Evolutionary conservation across 2,888 invertebrate species (phyloP), one percentile per base, ranked within the genome.

Genomic region (Sarcophaga subvicina): DNA sequence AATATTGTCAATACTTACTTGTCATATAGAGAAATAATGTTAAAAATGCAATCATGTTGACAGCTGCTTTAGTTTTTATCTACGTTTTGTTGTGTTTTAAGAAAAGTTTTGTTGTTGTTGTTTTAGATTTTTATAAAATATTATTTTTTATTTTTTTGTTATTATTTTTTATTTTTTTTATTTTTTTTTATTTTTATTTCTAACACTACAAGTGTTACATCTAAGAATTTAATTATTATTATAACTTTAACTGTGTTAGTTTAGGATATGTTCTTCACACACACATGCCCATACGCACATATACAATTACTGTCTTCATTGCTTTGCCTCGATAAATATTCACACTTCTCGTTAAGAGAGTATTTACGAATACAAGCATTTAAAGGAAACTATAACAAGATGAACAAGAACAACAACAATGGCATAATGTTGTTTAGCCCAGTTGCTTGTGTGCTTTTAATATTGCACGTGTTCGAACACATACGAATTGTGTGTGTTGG

Each of bases 21-120:
- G 92, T 92, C 91, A 93, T 91, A 89, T 93, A 93, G 90, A 93
- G 92, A 83, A 93, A 90, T 88, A 93, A 88, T 90, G 92, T 91
- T 88, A 92, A 89, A 90, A 93, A 91, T 89, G 93, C 92, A 90
- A 93, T 91, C 93, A 93, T 93, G 90, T 90, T 91, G 92, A 90
- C 76, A 85, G 86, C 88, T 76, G 81, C 62, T 82, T 47, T 76
- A 54, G 2, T 25, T n/a, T 11, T 37, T 22, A 11, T n/a, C 62
- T 20, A 17, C 1, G 14, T 62, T 49, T 22, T 66, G 17, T 37
- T 37, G 60, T 54, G 22, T 22, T 22, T 66, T 8, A 62, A 78
- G 62, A 0, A 62, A 78, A 62, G 12, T 49, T 60, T 71, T 71
- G n/a, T 72, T 79, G 22, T 70, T 70, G 59, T 59, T 37, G 37